These are phyloP conservation scores for Entomyzon cyanotis DNA, from an alignment of 2,113 vertebrate species.

Conservation along the genomic window DNA sequence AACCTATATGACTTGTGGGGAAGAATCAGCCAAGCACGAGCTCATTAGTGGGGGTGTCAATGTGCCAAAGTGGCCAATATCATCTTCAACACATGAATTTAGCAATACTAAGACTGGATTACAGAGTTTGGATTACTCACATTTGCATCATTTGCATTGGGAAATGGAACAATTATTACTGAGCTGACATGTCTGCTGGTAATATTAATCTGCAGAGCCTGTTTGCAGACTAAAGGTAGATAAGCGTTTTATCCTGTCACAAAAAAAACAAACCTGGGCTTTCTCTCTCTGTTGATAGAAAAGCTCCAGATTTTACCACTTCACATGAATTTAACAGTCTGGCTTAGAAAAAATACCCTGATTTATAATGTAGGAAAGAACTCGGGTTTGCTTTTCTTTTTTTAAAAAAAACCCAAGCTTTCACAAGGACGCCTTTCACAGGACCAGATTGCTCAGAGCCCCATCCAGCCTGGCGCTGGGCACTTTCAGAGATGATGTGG, in stretches of 20 bases:
- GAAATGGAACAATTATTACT: neutral
- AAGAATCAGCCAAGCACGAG: neutral
- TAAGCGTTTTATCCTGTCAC: neutral
- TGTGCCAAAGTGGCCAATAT: neutral
- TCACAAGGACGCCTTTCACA: neutral
- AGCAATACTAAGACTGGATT: neutral
- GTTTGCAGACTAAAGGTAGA: neutral
- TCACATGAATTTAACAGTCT: neutral
- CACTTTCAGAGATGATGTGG: neutral
- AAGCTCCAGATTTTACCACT: neutral
- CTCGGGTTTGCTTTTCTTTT: neutral
- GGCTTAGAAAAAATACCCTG: neutral
- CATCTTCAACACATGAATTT: neutral
- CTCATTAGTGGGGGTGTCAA: accelerated
- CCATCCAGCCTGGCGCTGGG: neutral
- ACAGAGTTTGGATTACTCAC: neutral
- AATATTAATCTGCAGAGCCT: neutral
- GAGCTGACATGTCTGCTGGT: too few relatives aligned
- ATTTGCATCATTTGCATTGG: neutral
- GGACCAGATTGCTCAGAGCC: neutral
- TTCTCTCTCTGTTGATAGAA: neutral
- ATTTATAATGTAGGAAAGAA: neutral
- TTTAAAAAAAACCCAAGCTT: too few relatives aligned
- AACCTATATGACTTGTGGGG: neutral
- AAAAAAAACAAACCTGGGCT: neutral